phyloP scores from a whole-genome alignment of 2,797 vertebrate species.

The Molossus molossus region DNA sequence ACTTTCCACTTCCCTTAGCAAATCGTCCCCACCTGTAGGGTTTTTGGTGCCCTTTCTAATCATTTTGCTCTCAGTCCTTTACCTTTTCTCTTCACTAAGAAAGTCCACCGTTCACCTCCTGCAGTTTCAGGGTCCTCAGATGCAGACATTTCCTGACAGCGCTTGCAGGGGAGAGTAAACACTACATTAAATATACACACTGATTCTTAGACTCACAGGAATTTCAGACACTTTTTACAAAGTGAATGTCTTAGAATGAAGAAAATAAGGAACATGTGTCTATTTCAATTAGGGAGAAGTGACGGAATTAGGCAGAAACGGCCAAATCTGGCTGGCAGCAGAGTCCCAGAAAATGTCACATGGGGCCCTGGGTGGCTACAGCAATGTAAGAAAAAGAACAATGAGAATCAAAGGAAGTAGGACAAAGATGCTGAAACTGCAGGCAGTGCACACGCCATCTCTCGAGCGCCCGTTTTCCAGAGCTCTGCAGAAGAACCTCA shows the following conservation, averaged over 20 bases:
- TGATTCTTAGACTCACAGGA: neutral
- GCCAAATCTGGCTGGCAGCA: neutral
- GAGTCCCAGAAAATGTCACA: neutral
- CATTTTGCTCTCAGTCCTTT: neutral
- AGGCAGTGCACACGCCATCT: neutral
- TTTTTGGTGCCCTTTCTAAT: neutral
- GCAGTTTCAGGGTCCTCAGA: slow-evolving; percentile 3
- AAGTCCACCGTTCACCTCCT: neutral
- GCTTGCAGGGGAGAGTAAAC: slow-evolving; percentile 19
- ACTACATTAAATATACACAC: slow-evolving; percentile 22
- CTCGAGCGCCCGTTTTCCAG: neutral
- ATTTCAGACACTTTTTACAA: slow-evolving; percentile 49
- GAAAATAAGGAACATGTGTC: neutral
- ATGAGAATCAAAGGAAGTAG: slow-evolving; percentile 4
- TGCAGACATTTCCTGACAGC: neutral
- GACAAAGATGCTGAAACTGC: neutral
- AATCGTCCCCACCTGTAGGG: neutral
- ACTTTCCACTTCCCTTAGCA: neutral
- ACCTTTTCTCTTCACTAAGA: neutral
- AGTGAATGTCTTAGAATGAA: slow-evolving; percentile 14
- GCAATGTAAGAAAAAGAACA: neutral
- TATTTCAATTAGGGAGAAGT: neutral
- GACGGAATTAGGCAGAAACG: neutral
- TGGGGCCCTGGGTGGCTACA: neutral
- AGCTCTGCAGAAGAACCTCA: neutral